Evolutionary conservation across 2,888 invertebrate genomes (phyloP).

Genomic region (Drosophila imparisetae): DNA sequence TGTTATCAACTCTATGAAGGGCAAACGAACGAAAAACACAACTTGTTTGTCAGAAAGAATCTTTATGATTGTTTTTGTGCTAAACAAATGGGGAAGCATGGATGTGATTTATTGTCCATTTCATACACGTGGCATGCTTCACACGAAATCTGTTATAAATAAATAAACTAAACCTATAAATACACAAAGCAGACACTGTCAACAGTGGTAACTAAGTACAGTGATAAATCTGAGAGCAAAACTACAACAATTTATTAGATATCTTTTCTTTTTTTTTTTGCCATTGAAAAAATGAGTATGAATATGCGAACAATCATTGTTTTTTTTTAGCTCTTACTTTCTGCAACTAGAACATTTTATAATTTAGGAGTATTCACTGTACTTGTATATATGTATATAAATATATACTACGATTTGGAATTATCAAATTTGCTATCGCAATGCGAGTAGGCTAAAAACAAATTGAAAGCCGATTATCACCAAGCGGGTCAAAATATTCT

Average conservation of each 20-base stretch:
- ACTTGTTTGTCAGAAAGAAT: background rate
- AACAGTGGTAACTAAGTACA: conserved; percentile 13
- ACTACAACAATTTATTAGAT: conserved; percentile 14
- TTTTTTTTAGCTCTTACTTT: background rate
- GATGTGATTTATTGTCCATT: conserved; percentile 51
- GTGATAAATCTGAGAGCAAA: background rate
- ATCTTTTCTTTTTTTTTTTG: too few species aligned
- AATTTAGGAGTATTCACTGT: background rate
- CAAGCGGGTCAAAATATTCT: conserved; percentile 12
- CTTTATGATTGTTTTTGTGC: conserved; percentile 13
- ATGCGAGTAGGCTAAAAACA: conserved; percentile 16
- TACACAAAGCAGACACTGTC: conserved; percentile 33
- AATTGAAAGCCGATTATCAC: conserved; percentile 42
- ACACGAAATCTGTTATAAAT: conserved; percentile 44
- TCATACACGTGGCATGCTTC: conserved; percentile 58
- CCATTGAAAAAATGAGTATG: background rate
- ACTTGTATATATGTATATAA: background rate
- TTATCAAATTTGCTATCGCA: conserved; percentile 35
- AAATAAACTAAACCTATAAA: conserved; percentile 31
- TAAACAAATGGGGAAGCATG: conserved; percentile 14
- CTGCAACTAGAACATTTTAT: background rate
- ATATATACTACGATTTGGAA: conserved; percentile 1
- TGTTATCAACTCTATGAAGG: conserved; percentile 12
- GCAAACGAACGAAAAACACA: conserved; percentile 2
- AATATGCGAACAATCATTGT: background rate